Conservation (phyloP, 2,797 vertebrate species). For the Philypnodon macrostomus region DNA sequence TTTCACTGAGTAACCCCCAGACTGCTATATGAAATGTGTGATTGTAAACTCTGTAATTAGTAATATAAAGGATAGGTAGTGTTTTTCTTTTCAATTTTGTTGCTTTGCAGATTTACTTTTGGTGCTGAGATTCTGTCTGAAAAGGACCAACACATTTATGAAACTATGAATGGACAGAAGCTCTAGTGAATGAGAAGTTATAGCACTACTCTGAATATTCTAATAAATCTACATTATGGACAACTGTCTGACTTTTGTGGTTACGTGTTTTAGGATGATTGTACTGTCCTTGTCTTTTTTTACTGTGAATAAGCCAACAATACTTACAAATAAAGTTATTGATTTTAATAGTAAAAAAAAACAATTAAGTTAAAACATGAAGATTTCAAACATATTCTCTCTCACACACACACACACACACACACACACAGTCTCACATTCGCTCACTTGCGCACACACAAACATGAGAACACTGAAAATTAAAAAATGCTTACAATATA, state of each 20-base stretch:
- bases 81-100: slow-evolving; percentile 47
- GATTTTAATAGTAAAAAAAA: slow-evolving; percentile 69
- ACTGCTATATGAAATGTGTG: slow-evolving; percentile 63
- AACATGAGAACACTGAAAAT: slow-evolving; percentile 43
- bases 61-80: slow-evolving; percentile 80
- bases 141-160: slow-evolving; percentile 36
- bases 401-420: slow-evolving; percentile 15
- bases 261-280: no score
- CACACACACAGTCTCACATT: slow-evolving; percentile 10
- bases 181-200: slow-evolving; percentile 67
- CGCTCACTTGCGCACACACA: no score
- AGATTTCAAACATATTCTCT: no score
- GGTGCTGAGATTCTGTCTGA: slow-evolving; percentile 54
- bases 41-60: slow-evolving; percentile 80
- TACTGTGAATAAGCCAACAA: slow-evolving; percentile 11
- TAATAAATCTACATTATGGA: slow-evolving; percentile 77
- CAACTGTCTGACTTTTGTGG: slow-evolving; percentile 46
- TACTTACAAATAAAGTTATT: slow-evolving; percentile 45
- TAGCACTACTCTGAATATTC: slow-evolving; percentile 78
- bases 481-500: slow-evolving; percentile 11
- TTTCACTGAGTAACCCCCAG: slow-evolving; percentile 49
- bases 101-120: slow-evolving; percentile 67
- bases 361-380: slow-evolving; percentile 72
- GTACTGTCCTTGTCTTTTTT: no score
- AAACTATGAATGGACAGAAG: slow-evolving; percentile 47